Percentiles rank a stretch among this genome's conserved stretches.
Conservation (phyloP, 2,888 invertebrate genomes). For the Agrotis ipsilon region DNA sequence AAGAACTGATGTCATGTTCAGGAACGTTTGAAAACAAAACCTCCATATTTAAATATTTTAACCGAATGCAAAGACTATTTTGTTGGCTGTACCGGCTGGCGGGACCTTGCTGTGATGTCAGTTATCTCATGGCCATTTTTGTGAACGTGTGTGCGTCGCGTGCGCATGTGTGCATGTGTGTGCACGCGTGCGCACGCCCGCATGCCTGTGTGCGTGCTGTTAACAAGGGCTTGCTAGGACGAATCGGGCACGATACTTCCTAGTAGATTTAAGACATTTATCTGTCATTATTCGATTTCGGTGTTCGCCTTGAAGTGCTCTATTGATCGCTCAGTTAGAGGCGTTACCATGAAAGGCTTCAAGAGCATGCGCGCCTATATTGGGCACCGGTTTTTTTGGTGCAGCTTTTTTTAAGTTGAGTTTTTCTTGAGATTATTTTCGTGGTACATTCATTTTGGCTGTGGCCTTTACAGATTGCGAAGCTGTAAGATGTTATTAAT, state of each 20-base stretch:
- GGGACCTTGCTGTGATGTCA: constrained; percentile 89
- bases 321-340: constrained; percentile 53
- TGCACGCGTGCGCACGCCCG: constrained; percentile 59
- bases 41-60: constrained; percentile 20
- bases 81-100: constrained; percentile 76
- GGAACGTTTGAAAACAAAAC: constrained; percentile 24
- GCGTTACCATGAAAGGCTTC: constrained; percentile 63
- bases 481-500: constrained; percentile 16
- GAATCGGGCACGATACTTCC: constrained; percentile 87
- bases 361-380: constrained; percentile 51
- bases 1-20: constrained; percentile 48
- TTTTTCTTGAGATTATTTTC: constrained; percentile 51
- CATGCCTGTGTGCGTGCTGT: constrained; percentile 64
- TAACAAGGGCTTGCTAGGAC: constrained; percentile 85
- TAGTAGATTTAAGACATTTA: constrained; percentile 82
- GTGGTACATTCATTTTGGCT: constrained; percentile 19
- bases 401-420: constrained; percentile 42
- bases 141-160: constrained; percentile 62
- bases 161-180: constrained; percentile 55
- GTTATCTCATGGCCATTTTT: constrained; percentile 88
- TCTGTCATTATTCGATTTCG: constrained; percentile 80
- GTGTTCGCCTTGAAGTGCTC: constrained; percentile 82
- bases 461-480: constrained; percentile 37
- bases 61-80: constrained; percentile 55
- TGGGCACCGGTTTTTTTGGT: constrained; percentile 54